Base-by-base conservation (phyloP, 2,888 invertebrate species). In the Bugulina stolonifera region DNA sequence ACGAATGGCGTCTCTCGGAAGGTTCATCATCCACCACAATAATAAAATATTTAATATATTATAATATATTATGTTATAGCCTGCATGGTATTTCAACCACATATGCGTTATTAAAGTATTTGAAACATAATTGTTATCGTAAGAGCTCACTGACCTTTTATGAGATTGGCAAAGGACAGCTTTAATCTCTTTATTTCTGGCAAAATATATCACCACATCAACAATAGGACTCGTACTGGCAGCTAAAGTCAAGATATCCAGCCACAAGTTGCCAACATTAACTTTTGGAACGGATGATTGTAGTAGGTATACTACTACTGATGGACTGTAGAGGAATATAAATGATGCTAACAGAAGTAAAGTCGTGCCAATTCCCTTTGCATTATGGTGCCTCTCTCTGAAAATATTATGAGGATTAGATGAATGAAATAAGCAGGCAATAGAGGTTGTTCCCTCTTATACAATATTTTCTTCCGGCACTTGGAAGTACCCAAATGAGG, bases 341-440 rank as follows among this genome's bases (percentile, higher is more conserved):
- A 64, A 64, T 2, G 64, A 25, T 25, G 25, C 18, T 2, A 64
- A 32, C 5, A 64, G 64, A 29, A 64, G 32, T 10, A 64, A 3
- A 10, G 64, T 64, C 3, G 64, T 64, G 10, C 64, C 64, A 32
- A 64, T 32, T 64, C 64, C 64, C 32, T 64, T 64, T n/a, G 32
- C 10, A 27, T 64, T 64, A 14, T 27, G 64, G 22, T 34, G 5
- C 10, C 29, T 64, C 3, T 22, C 64, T 27, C 64, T 64, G 64
- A n/a, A n/a, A n/a, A n/a, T n/a, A n/a, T n/a, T n/a, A n/a, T n/a
- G n/a, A n/a, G n/a, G n/a, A n/a, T n/a, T n/a, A n/a, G n/a, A n/a
- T n/a, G n/a, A n/a, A n/a, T n/a, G n/a, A n/a, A n/a, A n/a, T n/a
- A n/a, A n/a, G n/a, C n/a, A n/a, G n/a, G n/a, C n/a, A n/a, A n/a